phyloP scores from a whole-genome alignment of 2,888 invertebrate species.

The Miltochrista miniata region DNA sequence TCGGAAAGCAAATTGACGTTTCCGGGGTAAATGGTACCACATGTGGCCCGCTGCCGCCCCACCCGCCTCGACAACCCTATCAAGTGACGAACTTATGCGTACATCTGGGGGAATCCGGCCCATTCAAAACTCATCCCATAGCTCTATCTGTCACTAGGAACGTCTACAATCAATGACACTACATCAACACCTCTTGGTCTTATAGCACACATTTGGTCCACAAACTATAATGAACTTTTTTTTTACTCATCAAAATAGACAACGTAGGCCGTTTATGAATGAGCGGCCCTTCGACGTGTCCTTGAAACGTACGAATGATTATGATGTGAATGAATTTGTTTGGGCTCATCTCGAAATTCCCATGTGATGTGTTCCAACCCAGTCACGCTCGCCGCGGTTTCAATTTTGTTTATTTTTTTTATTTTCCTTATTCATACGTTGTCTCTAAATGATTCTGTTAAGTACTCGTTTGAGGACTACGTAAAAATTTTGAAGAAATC shows the following conservation, averaged over 20 bases:
- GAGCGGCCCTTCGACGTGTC: slow-evolving; percentile 57
- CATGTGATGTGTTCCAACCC: slow-evolving; percentile 17
- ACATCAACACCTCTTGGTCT: slow-evolving; percentile 33
- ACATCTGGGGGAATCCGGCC: slow-evolving; percentile 64
- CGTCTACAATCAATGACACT: slow-evolving; percentile 24
- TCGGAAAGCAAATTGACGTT: slow-evolving; percentile 58
- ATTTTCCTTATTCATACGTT: neutral
- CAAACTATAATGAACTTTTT: slow-evolving; percentile 45
- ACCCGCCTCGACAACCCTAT: slow-evolving; percentile 36
- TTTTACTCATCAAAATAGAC: slow-evolving; percentile 52
- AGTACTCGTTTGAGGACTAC: neutral
- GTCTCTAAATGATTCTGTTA: neutral
- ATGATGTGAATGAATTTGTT: slow-evolving; percentile 55
- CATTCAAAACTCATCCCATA: slow-evolving; percentile 51
- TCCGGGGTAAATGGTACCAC: slow-evolving; percentile 53
- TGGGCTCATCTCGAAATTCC: slow-evolving; percentile 37
- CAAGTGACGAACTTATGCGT: slow-evolving; percentile 35
- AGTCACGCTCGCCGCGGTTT: slow-evolving; percentile 18
- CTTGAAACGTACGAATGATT: slow-evolving; percentile 62
- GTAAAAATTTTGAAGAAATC: no score
- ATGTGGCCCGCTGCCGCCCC: slow-evolving; percentile 41
- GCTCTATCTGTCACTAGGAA: slow-evolving; percentile 51
- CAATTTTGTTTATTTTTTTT: neutral
- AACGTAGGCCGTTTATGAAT: slow-evolving; percentile 54
- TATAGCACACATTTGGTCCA: slow-evolving; percentile 58